Evolutionary conservation across 2,888 invertebrate genomes (phyloP), one percentile per base, ranked within the genome.

Genomic region (Torymus aiolomorphi): DNA sequence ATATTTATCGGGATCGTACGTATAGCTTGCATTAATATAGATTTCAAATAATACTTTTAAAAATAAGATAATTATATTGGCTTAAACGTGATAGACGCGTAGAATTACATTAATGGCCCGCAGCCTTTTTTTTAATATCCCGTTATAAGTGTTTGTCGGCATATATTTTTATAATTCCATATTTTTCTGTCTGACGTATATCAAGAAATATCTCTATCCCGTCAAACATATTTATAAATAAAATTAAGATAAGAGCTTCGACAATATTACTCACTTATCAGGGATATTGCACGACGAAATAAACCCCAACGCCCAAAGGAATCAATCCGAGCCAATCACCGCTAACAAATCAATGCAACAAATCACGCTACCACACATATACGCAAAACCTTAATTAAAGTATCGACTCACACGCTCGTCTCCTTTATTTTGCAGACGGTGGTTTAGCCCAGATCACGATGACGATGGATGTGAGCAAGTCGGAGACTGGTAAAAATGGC

Each of bases 381-480:
- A 24, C 54, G 14, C 24, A n/a, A 20, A 65, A 10, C 13, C n/a
- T 74, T 77, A 77, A 77, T 80, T 73, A 69, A 77, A 72, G 42
- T 42, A 49, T 62, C 54, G 77, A 74, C 52, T 42, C 8, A 31
- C 20, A n/a, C 62, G 49, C 20, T 16, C 31, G 5, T 13, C n/a
- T 54, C 1, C 24, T 57, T 67, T 80, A 66, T 66, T 42, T 79
- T 81, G 31, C 76, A 81, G 81, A 82, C 79, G 77, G 81, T 69
- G 81, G 79, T 75, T 82, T 78, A 78, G 77, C 74, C 82, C 67
- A 82, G 86, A 89, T 92, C 90, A 94, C 93, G 94, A 94, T 96
- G 94, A 96, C 95, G 92, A 96, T 96, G 96, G 96, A 96, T 92
- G 95, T 96, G 90, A 94, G 94, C 90, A 96, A 96, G 92, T 94